Evolutionary conservation across 2,888 invertebrate species (phyloP).

Genomic region (Eristalis pertinax): DNA sequence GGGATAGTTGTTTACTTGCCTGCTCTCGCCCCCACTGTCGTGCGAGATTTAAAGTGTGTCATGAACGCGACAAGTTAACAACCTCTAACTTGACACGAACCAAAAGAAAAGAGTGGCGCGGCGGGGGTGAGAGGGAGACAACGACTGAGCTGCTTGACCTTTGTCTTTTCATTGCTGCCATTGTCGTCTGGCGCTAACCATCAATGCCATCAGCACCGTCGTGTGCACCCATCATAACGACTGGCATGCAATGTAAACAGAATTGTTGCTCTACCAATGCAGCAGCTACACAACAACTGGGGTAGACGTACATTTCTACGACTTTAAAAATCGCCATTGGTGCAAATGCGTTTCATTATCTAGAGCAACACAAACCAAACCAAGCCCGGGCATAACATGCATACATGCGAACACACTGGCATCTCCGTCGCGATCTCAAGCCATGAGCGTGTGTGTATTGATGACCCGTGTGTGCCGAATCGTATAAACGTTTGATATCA

Average conservation of each 20-base stretch:
- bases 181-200: constrained; percentile 47
- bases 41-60: constrained; percentile 53
- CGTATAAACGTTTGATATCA: constrained; percentile 23
- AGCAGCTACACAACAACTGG: not conserved
- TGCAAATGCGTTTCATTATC: constrained; percentile 31
- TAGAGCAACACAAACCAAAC: not conserved
- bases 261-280: constrained; percentile 4
- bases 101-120: not conserved
- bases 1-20: constrained; percentile 20
- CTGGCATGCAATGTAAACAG: constrained; percentile 31
- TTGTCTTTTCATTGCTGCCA: constrained; percentile 25
- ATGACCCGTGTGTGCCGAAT: constrained; percentile 8
- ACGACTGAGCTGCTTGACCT: constrained; percentile 59
- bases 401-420: not conserved
- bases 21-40: constrained; percentile 1
- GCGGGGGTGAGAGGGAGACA: constrained; percentile 5
- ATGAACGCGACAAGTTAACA: constrained; percentile 67
- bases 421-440: not conserved
- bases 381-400: not conserved
- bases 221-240: constrained; percentile 2
- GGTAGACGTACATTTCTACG: constrained; percentile 2
- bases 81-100: constrained; percentile 67
- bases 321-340: constrained; percentile 38
- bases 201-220: constrained; percentile 37
- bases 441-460: constrained; percentile 2